Percentiles rank a stretch among this genome's conserved stretches.
Evolutionary conservation across 2,797 vertebrate species (phyloP).

Genomic region (Phoebastria nigripes): DNA sequence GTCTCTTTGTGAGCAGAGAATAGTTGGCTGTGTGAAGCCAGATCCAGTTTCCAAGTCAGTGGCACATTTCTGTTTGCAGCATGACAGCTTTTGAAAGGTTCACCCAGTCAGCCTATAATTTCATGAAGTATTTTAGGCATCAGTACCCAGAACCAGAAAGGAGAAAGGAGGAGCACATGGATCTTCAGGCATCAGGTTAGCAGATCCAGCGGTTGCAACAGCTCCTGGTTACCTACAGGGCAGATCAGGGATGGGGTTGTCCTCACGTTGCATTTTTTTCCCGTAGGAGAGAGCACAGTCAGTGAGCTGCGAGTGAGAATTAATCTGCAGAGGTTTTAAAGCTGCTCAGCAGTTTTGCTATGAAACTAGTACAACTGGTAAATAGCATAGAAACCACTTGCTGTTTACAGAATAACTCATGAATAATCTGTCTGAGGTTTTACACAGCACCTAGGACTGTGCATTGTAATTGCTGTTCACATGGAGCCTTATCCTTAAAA

Average conservation of each 20-base stretch:
- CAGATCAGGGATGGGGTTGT: neutral
- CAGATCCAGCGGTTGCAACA: neutral
- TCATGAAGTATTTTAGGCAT: conserved; percentile 43
- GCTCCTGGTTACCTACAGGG: neutral
- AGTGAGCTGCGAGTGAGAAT: neutral
- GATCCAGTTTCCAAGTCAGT: conserved; percentile 55
- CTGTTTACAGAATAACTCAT: neutral
- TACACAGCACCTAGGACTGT: neutral
- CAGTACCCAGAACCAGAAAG: neutral
- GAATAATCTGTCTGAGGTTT: neutral
- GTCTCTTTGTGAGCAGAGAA: conserved; percentile 53
- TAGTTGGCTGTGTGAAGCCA: conserved; percentile 54
- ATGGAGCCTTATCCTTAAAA: neutral
- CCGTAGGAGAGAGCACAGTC: neutral
- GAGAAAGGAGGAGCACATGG: neutral
- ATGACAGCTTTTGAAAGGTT: conserved; percentile 63
- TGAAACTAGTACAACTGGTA: neutral
- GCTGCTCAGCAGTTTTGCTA: neutral
- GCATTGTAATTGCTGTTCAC: neutral
- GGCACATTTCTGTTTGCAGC: conserved; percentile 57
- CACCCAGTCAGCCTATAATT: conserved; percentile 61
- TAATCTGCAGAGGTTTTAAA: neutral
- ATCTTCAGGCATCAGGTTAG: neutral
- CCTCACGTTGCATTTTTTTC: neutral
- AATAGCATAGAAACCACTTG: neutral